These are phyloP conservation scores for Plutomurus gul DNA, from an alignment of 1,140 invertebrate species.

Conservation along the genomic window DNA sequence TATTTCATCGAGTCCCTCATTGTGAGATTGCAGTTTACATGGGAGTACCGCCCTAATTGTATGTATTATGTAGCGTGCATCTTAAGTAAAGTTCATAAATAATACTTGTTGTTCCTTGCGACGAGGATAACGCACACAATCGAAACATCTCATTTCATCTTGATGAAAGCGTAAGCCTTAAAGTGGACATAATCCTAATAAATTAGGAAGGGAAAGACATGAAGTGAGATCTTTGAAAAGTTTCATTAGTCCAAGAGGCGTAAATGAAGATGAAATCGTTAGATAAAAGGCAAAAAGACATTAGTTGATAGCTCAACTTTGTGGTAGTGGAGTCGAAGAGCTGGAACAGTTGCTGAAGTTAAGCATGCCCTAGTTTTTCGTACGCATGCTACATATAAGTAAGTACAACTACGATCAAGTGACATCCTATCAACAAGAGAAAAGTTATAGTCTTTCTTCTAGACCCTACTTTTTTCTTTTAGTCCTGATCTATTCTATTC, in stretches of 20 bases:
- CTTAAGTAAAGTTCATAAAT: no score
- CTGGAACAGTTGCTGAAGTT: background rate
- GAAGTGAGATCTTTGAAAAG: background rate
- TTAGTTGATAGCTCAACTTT: constrained; percentile 9
- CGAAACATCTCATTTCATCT: no score
- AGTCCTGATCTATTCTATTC: background rate
- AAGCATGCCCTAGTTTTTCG: background rate
- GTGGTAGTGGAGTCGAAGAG: background rate
- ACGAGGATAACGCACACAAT: no score
- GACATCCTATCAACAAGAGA: background rate
- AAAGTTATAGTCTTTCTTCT: background rate
- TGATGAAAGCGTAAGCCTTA: background rate
- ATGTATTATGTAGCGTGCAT: no score
- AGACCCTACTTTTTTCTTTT: background rate
- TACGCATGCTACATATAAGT: background rate
- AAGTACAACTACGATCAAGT: background rate
- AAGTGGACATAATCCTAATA: constrained; percentile 8
- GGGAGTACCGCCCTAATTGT: no score
- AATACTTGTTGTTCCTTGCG: no score
- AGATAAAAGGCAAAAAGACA: constrained; percentile 6
- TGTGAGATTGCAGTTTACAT: no score
- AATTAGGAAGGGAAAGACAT: background rate
- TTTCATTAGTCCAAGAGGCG: constrained; percentile 14
- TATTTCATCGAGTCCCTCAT: no score
- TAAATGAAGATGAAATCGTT: constrained; percentile 21